Evolutionary conservation across 2,797 vertebrate species (phyloP).

Genomic region (Scolopax bukidnonensis): DNA sequence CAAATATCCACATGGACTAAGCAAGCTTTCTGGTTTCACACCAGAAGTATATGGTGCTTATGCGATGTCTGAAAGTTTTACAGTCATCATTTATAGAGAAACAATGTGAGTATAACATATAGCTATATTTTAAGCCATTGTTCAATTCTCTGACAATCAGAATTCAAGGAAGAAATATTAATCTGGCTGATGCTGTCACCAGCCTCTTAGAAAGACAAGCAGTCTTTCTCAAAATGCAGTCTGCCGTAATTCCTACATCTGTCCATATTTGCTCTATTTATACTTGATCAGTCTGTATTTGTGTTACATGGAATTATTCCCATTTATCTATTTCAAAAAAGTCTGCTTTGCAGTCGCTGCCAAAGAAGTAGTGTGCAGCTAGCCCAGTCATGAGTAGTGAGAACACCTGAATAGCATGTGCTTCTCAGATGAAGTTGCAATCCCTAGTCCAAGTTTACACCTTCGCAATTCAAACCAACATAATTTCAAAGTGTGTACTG

Average conservation of each 20-base stretch:
- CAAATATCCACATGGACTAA: neutral
- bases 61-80: neutral
- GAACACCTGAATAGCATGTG: neutral
- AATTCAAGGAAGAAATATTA: neutral
- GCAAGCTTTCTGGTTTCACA: neutral
- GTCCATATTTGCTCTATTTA: neutral
- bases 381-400: neutral
- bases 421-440: neutral
- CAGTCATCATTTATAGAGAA: neutral
- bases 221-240: neutral
- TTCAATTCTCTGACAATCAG: neutral
- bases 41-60: neutral
- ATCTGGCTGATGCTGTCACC: neutral
- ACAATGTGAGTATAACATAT: neutral
- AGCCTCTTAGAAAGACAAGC: neutral
- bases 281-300: neutral
- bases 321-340: neutral
- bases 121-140: neutral
- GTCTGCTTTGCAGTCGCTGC: neutral
- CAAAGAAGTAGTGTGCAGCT: neutral
- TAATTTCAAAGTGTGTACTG: neutral
- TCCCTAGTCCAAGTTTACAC: neutral
- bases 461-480: neutral
- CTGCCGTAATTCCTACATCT: neutral
- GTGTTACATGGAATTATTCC: neutral